Evolutionary conservation across 2,113 vertebrate species (phyloP).

Genomic region (Thomomys bottae): DNA sequence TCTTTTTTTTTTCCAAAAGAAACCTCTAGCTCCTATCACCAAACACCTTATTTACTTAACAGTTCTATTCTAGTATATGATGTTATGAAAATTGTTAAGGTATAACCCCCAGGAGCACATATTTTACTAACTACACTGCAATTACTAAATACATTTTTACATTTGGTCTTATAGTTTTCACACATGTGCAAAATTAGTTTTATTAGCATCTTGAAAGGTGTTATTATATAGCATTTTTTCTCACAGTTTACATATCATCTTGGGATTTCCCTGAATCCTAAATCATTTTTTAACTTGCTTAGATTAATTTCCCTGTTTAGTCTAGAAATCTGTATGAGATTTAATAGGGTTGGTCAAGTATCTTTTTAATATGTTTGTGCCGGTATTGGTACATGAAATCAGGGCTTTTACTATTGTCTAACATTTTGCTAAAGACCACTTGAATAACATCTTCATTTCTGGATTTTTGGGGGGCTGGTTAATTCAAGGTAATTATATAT

Average conservation of each 20-base stretch:
- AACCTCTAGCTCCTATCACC: neutral
- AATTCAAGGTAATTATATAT: no score
- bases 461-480: no score
- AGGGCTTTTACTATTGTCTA: no score
- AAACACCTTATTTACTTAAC: neutral
- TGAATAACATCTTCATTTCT: no score
- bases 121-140: neutral
- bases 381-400: no score
- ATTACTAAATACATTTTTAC: neutral
- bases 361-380: no score
- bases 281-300: neutral
- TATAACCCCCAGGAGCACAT: rapidly evolving
- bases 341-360: neutral
- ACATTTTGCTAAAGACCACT: no score
- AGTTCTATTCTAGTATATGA: neutral
- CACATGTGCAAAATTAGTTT: neutral
- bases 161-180: neutral
- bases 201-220: neutral
- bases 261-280: neutral
- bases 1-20: neutral
- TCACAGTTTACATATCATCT: neutral
- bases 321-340: neutral
- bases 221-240: neutral
- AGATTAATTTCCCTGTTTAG: neutral
- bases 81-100: neutral